Percentiles rank a stretch among this genome's conserved stretches.
Evolutionary conservation across 2,797 vertebrate genomes (phyloP).

Genomic region (Paramormyrops hopkinsi): DNA sequence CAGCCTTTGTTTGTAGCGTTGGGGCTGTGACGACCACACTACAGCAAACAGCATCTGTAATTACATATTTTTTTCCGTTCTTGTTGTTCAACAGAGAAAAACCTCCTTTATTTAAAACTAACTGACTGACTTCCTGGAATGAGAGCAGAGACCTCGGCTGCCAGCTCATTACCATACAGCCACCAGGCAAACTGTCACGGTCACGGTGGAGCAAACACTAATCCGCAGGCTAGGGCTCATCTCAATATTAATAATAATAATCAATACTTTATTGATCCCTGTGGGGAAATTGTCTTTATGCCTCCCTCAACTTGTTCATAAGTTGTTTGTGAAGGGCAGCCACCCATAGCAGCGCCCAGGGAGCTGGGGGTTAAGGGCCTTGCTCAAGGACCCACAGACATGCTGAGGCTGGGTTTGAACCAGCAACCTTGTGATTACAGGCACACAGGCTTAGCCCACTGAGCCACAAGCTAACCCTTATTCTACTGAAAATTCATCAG

Average conservation of each 20-base stretch:
- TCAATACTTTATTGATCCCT: constrained; percentile 1
- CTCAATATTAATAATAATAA: constrained; percentile 44
- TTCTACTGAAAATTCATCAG: neutral
- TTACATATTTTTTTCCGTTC: neutral
- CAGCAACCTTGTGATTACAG: too few species aligned
- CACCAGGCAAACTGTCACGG: neutral
- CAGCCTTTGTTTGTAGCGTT: neutral
- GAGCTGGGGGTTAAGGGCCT: too few species aligned
- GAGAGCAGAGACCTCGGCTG: neutral
- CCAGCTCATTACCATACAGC: neutral
- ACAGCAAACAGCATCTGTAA: neutral
- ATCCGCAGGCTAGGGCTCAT: neutral
- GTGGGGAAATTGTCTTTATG: too few species aligned
- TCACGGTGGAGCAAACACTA: neutral
- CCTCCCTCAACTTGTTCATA: too few species aligned
- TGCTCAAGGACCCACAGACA: too few species aligned
- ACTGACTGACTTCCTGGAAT: neutral
- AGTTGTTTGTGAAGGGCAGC: too few species aligned
- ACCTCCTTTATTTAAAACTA: neutral
- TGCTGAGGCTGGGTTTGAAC: too few species aligned
- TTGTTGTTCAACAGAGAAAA: neutral
- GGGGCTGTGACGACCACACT: neutral
- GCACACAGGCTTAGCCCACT: too few species aligned
- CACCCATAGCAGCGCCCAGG: too few species aligned
- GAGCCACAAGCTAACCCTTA: too few species aligned